Percentiles rank a stretch among this genome's conserved stretches.
Conservation (phyloP, 2,888 invertebrate genomes). For the Cordylochernes scorpioides region DNA sequence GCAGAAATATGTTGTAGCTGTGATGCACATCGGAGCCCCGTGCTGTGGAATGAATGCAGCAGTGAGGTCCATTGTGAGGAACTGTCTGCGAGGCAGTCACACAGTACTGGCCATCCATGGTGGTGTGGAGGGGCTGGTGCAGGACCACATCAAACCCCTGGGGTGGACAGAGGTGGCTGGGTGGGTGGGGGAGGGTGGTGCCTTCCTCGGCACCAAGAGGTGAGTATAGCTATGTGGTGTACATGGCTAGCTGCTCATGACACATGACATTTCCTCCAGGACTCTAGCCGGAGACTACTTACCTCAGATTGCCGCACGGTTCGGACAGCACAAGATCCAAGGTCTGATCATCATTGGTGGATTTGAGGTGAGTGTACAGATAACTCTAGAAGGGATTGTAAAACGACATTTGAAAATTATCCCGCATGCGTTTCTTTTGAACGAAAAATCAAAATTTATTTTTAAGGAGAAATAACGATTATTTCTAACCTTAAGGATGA, state of each 20-base stretch:
- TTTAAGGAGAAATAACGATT: too few species aligned
- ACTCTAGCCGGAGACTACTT: slow-evolving; percentile 36
- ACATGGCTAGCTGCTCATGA: too few species aligned
- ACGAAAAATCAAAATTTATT: too few species aligned
- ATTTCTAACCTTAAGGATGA: too few species aligned
- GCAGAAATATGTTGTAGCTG: slow-evolving; percentile 39
- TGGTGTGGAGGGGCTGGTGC: slow-evolving; percentile 75
- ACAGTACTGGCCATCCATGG: slow-evolving; percentile 77
- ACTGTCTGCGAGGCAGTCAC: slow-evolving; percentile 79
- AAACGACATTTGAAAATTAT: too few species aligned
- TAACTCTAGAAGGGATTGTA: background rate
- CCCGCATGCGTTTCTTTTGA: too few species aligned
- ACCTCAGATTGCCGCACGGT: slow-evolving; percentile 53
- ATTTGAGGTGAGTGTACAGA: slow-evolving; percentile 43
- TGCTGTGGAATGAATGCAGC: slow-evolving; percentile 99
- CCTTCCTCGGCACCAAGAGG: slow-evolving; percentile 58
- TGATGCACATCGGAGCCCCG: slow-evolving; percentile 93
- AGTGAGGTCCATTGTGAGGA: slow-evolving; percentile 82
- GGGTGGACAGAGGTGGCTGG: slow-evolving; percentile 76
- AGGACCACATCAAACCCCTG: slow-evolving; percentile 45
- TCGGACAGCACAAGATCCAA: slow-evolving; percentile 55
- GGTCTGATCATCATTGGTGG: slow-evolving; percentile 72
- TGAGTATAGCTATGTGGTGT: too few species aligned
- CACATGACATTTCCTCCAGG: slow-evolving; percentile 23
- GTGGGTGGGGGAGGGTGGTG: slow-evolving; percentile 93